These are phyloP conservation scores for Amphibalanus amphitrite DNA, from an alignment of 1,140 invertebrate genomes.

Conservation along the genomic window DNA sequence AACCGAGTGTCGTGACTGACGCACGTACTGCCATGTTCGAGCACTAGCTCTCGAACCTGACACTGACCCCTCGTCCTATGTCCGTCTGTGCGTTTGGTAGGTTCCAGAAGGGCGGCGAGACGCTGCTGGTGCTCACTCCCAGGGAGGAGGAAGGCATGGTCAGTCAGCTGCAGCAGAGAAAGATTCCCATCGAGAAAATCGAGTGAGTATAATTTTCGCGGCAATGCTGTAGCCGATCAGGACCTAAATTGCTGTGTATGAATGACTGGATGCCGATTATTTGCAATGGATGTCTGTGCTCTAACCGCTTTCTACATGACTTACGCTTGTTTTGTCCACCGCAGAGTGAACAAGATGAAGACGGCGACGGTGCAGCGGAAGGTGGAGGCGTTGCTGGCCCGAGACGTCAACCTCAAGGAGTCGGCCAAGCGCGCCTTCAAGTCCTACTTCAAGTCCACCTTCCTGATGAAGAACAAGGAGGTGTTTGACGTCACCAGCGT, in stretches of 20 bases:
- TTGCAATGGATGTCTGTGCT: background rate
- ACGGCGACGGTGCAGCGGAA: constrained; percentile 58
- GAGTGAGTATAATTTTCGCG: constrained; percentile 29
- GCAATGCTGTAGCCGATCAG: too few relatives aligned
- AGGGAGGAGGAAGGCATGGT: constrained; percentile 65
- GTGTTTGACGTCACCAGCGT: constrained; percentile 68
- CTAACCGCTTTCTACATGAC: too few relatives aligned
- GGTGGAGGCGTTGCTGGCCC: constrained; percentile 61
- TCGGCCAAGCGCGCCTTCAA: constrained; percentile 74
- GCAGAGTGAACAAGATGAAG: constrained; percentile 26
- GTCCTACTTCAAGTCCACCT: constrained; percentile 66
- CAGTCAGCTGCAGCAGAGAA: constrained; percentile 48
- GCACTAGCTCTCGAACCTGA: too few relatives aligned
- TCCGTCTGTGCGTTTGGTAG: constrained; percentile 25
- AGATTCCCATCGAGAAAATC: constrained; percentile 73
- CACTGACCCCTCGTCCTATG: too few relatives aligned
- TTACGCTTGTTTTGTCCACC: constrained; percentile 8
- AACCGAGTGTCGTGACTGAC: too few relatives aligned
- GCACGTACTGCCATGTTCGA: too few relatives aligned
- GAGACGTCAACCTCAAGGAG: constrained; percentile 61
- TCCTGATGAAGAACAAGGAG: constrained; percentile 78
- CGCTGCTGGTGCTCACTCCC: constrained; percentile 65
- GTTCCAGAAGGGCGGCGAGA: constrained; percentile 61
- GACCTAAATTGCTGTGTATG: constrained; percentile 12
- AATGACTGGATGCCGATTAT: constrained; percentile 6